Evolutionary conservation across 2,113 vertebrate species (phyloP), one percentile per base, ranked within the genome.

Genomic region (Gnathonemus longibarbis): DNA sequence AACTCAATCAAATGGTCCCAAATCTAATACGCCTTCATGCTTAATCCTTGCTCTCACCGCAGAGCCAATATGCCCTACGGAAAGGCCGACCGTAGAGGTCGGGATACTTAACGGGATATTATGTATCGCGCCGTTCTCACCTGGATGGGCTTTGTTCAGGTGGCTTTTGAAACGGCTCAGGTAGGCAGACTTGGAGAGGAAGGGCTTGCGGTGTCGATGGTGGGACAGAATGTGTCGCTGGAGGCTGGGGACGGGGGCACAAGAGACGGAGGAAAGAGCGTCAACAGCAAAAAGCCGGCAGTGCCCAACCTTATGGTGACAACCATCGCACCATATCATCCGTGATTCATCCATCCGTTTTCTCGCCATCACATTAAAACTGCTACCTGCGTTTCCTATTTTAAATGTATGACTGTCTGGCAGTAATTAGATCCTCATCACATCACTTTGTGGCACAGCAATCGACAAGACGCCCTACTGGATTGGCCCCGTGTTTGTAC

Each of bases 151-250:
- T 95, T 97, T 98, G 89, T 96, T 93, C 49, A 98, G 95, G 87
- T 98, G 98, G 24, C 96, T 96, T 94, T 95, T 97, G 94, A 97
- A 95, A 50, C 98, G 95, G 89, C 95, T 96, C 90, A 97, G 95
- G 3, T 97, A 95, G 8, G 96, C 97, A 3, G 98, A 97, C 92
- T 97, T 96, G 94, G 97, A 98, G 50, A 95, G 94, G 93, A 97
- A 98, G 0, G 97, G 97, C 90, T 96, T 97, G 45, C 95, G 90
- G 84, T 96, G 97, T 91, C 97, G 97, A 0, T 96, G 92, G 93
- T 97, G 97, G 58, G 96, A 96, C 91, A 96, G 92, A 90, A 98
- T 94, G 66, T 97, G 97, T 88, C 97, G 96, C 93, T 97, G 95
- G 92, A 98, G 94, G 91, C 97, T 98, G 91, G 91, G 52, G 87